Conservation (phyloP, 1,140 invertebrate species). For the Aethina tumida region DNA sequence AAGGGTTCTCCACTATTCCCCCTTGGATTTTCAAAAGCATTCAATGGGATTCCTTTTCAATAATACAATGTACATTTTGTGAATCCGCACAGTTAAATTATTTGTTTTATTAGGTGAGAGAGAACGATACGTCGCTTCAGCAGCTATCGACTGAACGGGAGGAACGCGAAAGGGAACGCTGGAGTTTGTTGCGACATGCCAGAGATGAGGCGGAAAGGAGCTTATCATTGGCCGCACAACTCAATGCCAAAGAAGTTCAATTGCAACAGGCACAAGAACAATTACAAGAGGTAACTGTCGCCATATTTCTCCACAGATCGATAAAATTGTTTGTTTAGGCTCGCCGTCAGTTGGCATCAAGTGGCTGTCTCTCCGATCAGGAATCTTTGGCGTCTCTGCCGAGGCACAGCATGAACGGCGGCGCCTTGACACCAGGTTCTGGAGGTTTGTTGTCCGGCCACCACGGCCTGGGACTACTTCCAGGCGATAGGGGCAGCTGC, state of each 20-base stretch:
- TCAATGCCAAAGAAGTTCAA: conserved; percentile 75
- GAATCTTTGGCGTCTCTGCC: conserved; percentile 54
- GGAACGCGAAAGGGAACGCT: conserved; percentile 77
- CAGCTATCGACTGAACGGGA: conserved; percentile 66
- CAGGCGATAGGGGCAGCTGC: conserved; percentile 72
- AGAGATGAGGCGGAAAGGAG: conserved; percentile 82
- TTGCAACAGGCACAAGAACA: conserved; percentile 75
- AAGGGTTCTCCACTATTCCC: neutral
- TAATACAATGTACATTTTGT: no score
- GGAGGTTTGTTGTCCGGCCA: conserved; percentile 40
- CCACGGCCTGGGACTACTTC: conserved; percentile 39
- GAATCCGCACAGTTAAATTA: no score
- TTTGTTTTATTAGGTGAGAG: conserved; percentile 57
- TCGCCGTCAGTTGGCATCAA: conserved; percentile 55
- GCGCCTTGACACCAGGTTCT: conserved; percentile 51
- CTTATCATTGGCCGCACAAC: conserved; percentile 71
- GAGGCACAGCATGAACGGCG: conserved; percentile 48
- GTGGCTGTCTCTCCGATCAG: conserved; percentile 64
- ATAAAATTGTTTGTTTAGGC: conserved; percentile 39
- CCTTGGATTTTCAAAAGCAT: neutral
- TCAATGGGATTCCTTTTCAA: no score
- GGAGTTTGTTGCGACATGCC: conserved; percentile 76
- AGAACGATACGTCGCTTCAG: conserved; percentile 61
- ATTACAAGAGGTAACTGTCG: conserved; percentile 56
- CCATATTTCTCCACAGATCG: neutral